Conservation (phyloP, 2,797 vertebrate species). For the Rhynchonycteris naso region DNA sequence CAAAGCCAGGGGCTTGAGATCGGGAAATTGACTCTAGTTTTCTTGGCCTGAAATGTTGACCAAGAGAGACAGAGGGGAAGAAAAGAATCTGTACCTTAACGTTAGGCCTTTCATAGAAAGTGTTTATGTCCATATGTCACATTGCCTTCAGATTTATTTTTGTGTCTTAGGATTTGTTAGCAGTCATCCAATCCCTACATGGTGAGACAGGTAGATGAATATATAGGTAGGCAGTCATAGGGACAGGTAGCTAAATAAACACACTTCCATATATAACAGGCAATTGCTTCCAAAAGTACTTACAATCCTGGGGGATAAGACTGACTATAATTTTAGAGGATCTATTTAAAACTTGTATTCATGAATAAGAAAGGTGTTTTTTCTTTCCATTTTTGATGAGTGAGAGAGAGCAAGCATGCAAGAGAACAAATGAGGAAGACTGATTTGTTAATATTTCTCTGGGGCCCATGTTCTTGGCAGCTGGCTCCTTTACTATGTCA, state of each 20-base stretch:
- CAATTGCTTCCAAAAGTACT: conserved; percentile 45
- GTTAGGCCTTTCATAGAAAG: conserved; percentile 49
- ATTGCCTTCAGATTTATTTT: conserved; percentile 61
- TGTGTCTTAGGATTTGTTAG: conserved; percentile 61
- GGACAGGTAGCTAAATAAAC: conserved; percentile 14
- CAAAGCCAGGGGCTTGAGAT: not conserved
- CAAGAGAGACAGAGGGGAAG: conserved; percentile 16
- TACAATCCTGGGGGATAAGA: conserved; percentile 19
- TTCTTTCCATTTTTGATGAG: not conserved
- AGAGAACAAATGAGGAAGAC: not conserved
- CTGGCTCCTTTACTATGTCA: not conserved
- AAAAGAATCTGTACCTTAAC: not conserved
- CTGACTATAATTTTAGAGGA: conserved; percentile 55
- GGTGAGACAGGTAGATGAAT: not conserved
- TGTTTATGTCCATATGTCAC: conserved; percentile 34
- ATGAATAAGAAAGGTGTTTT: not conserved
- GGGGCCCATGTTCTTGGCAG: not conserved
- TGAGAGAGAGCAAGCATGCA: not conserved
- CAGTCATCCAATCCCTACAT: conserved; percentile 25
- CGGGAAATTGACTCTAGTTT: conserved; percentile 63
- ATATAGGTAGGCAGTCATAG: not conserved
- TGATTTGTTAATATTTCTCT: conserved; percentile 40
- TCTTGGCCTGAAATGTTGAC: conserved; percentile 43
- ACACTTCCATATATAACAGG: conserved; percentile 36
- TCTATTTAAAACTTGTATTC: conserved; percentile 64